phyloP scores from a whole-genome alignment of 1,140 invertebrate species.

The Pseudomyrmex pallidus region DNA sequence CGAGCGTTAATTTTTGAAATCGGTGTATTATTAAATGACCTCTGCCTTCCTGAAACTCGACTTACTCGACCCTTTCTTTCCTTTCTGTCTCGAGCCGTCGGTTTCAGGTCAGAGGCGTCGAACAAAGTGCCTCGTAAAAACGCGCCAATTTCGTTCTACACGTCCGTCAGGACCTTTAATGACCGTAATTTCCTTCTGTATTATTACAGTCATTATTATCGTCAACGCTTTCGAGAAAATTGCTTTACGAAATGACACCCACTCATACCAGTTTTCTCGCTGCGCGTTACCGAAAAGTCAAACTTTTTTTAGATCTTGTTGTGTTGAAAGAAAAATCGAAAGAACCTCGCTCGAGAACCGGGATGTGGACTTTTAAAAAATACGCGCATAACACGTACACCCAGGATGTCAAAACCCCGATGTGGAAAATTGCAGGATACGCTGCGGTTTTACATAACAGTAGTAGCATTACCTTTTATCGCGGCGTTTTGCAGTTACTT shows the following conservation, averaged over 20 bases:
- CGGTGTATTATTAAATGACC: slow-evolving; percentile 27
- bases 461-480: not conserved
- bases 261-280: not conserved
- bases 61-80: not conserved
- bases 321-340: not conserved
- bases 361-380: slow-evolving; percentile 1
- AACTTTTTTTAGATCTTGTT: not conserved
- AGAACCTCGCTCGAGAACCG: not conserved
- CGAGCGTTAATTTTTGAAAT: slow-evolving; percentile 20
- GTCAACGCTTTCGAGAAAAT: slow-evolving; percentile 40
- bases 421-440: not conserved
- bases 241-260: slow-evolving; percentile 19
- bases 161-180: not conserved
- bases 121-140: slow-evolving; percentile 46
- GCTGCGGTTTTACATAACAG: slow-evolving; percentile 27
- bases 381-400: not conserved
- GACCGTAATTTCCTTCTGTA: slow-evolving; percentile 28
- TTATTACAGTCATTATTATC: not conserved
- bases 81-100: not conserved
- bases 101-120: slow-evolving; percentile 43
- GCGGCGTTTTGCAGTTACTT: slow-evolving; percentile 6
- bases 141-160: slow-evolving; percentile 16
- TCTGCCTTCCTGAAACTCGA: slow-evolving; percentile 30
- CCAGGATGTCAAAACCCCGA: not conserved
- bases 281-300: not conserved